phyloP scores from a whole-genome alignment of 1,140 invertebrate genomes.

The Yoshiicerus persimilis region DNA sequence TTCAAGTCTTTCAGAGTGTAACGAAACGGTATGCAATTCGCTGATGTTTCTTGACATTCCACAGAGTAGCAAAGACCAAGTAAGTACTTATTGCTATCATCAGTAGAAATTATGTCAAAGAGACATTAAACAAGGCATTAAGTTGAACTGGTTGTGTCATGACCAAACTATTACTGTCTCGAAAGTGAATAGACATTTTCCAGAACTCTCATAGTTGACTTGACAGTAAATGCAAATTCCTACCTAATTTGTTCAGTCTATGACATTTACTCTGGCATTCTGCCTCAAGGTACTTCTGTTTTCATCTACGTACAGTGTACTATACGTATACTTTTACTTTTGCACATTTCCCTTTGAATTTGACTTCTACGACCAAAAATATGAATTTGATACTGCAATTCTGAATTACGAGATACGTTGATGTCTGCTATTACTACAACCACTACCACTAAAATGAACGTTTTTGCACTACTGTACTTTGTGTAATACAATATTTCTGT shows the following conservation, averaged over 20 bases:
- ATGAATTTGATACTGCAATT: background rate
- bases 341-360: too few species aligned
- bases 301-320: background rate
- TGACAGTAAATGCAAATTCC: background rate
- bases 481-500: background rate
- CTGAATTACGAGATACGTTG: too few species aligned
- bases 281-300: background rate
- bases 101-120: background rate
- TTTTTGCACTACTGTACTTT: too few species aligned
- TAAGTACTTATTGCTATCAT: background rate
- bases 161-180: background rate
- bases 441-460: too few species aligned
- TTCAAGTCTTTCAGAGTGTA: background rate
- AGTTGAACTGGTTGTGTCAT: background rate
- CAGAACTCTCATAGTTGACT: background rate
- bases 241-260: background rate
- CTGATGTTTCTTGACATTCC: background rate
- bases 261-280: background rate
- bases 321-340: too few species aligned
- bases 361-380: background rate
- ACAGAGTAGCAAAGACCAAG: background rate
- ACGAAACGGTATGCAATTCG: background rate
- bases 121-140: background rate
- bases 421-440: too few species aligned
- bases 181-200: background rate